phyloP scores from a whole-genome alignment of 2,113 vertebrate genomes.

The Vidua macroura region DNA sequence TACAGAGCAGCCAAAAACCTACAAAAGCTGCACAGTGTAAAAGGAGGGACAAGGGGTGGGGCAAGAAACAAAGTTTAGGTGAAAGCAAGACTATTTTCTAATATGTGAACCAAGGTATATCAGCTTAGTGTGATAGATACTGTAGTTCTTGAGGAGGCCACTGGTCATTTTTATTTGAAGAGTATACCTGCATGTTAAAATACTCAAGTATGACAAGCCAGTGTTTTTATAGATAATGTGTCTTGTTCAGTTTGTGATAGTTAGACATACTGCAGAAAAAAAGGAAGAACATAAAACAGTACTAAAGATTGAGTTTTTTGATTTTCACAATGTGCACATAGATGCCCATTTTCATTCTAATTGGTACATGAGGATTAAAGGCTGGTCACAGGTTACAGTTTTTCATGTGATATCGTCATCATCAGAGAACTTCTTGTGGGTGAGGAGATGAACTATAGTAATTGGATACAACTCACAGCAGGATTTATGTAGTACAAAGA shows the following conservation, averaged over 20 bases:
- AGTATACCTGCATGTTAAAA: not conserved
- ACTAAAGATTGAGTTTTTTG: not conserved
- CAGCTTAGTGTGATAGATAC: not conserved
- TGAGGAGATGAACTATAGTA: not conserved
- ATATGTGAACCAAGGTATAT: not conserved
- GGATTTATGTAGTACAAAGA: not conserved
- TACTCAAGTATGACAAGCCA: not conserved
- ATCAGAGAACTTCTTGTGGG: not conserved
- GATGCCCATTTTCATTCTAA: not conserved
- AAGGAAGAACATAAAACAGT: not conserved
- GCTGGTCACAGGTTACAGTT: not conserved
- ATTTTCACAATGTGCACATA: not conserved
- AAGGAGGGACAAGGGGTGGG: not conserved
- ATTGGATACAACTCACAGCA: not conserved
- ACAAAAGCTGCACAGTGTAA: not conserved
- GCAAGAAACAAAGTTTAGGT: not conserved
- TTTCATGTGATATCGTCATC: not conserved
- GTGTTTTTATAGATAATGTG: not conserved
- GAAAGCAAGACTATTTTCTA: not conserved
- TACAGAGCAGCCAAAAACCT: not conserved
- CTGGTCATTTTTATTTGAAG: not conserved
- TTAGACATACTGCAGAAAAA: not conserved
- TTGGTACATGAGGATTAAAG: not conserved
- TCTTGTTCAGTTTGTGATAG: not conserved
- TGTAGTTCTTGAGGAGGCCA: not conserved